phyloP scores from a whole-genome alignment of 2,113 vertebrate species.

The Lophochroa leadbeateri region DNA sequence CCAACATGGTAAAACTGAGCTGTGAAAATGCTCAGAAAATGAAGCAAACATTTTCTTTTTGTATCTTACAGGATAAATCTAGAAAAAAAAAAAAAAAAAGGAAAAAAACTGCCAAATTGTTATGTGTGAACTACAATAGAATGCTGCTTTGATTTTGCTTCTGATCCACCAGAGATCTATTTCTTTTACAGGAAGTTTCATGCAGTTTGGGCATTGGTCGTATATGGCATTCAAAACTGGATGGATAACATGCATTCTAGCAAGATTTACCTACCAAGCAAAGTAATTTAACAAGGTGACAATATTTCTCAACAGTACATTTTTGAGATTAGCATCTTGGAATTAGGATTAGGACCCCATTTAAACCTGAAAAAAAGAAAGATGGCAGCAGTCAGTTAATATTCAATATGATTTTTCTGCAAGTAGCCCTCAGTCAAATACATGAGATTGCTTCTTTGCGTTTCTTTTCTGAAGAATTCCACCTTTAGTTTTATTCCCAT shows the following conservation, averaged over 20 bases:
- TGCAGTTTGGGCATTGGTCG: background rate
- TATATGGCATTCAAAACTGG: background rate
- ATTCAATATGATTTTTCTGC: background rate
- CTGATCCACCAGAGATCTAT: background rate
- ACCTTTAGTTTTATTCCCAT: background rate
- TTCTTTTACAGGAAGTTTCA: background rate
- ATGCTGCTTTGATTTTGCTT: background rate
- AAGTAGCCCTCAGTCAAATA: background rate
- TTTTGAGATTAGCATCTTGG: background rate
- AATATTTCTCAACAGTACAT: background rate
- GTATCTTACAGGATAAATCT: background rate
- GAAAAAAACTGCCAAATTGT: background rate
- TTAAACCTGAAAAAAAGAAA: background rate
- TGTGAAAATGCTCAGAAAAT: background rate
- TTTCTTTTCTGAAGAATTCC: background rate
- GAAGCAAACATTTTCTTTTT: background rate
- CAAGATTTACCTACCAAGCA: background rate
- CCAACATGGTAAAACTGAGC: background rate
- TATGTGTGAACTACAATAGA: background rate
- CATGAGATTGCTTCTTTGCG: background rate
- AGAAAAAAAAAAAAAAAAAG: background rate
- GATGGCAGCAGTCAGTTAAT: background rate
- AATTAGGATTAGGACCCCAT: accelerated
- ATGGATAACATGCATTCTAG: background rate
- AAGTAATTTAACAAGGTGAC: background rate